Evolutionary conservation across 2,797 vertebrate species (phyloP), one percentile per base, ranked within the genome.

Genomic region (Myotis vivesi): DNA sequence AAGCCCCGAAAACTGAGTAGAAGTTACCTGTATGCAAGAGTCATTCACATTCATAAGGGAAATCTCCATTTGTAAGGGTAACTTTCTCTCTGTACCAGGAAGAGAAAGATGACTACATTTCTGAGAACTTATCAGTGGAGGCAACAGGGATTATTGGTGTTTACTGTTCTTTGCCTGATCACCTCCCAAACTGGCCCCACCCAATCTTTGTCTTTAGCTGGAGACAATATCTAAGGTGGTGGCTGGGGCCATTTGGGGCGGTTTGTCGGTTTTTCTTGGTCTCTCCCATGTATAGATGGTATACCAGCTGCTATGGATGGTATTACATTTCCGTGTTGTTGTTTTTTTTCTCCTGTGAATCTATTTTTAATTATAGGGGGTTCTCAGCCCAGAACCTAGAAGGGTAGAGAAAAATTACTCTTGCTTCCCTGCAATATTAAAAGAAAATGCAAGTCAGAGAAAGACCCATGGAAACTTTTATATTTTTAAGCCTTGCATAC

Each of bases 391-490:
- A 81, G 88, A 46, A 59, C 53, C n/a, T 72, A 59, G 66, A 59
- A 90, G 20, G n/a, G 53, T 16, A 49, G 51, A 72, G 66, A 17
- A 46, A 90, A 49, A 72, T 36, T 16, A 46, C 12, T 90, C 30
- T 46, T 90, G 41, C 23, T 59, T 11, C 17, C 11, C 51, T 36
- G 81, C 7, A 59, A 28, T 59, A 59, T 72, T 79, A 91, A 76
- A 85, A 20, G 77, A 83, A 94, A 89, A 73, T 12, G 66, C 7
- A 84, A 82, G 51, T 91, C n/a, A 57, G 44, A 95, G 28, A 92
- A 84, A 81, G 41, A 53, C 1, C 5, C 46, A 10, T 41, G 19
- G 0, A n/a, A 62, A 5, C 5, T 77, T 66, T 62, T n/a, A 13
- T 25, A 25, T 62, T 22, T 91, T 77, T 71, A 23, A 84, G 6